Conservation (phyloP, 2,113 vertebrate genomes). For the Dipodomys stephensi region DNA sequence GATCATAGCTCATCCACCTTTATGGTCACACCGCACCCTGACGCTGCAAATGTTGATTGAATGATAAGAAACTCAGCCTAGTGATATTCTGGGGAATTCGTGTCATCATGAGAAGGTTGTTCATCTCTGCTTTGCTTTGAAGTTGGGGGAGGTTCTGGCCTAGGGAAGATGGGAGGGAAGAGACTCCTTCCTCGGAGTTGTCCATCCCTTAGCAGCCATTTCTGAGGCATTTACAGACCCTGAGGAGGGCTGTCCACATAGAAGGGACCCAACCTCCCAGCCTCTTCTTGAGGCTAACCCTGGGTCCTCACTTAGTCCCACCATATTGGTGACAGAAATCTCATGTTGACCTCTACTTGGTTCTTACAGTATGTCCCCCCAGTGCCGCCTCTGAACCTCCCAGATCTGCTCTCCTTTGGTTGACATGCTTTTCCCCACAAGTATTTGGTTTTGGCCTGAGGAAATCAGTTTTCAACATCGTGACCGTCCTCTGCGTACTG, state of each 20-base stretch:
- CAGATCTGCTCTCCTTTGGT: neutral
- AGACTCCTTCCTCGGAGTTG: neutral
- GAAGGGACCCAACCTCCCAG: neutral
- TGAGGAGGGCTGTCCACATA: fast-evolving
- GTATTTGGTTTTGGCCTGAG: neutral
- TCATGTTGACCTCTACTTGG: fast-evolving
- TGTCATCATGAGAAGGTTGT: neutral
- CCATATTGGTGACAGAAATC: fast-evolving
- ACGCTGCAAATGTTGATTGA: neutral
- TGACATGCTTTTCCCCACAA: neutral
- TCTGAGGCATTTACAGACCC: neutral
- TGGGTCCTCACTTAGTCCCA: fast-evolving
- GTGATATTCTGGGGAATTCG: neutral
- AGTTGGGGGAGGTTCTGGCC: neutral
- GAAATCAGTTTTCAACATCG: neutral
- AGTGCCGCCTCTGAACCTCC: fast-evolving
- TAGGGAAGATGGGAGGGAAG: neutral
- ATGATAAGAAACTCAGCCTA: conserved; percentile 25
- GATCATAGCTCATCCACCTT: conserved; percentile 11
- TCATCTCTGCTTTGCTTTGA: conserved; percentile 17
- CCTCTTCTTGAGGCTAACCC: too few species aligned
- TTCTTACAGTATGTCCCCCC: neutral
- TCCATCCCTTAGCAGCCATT: neutral
- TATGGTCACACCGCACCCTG: neutral
- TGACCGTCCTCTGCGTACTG: fast-evolving